Evolutionary conservation across 2,113 vertebrate genomes (phyloP), one percentile per base, ranked within the genome.

Genomic region (Corythoichthys haematopterus): DNA sequence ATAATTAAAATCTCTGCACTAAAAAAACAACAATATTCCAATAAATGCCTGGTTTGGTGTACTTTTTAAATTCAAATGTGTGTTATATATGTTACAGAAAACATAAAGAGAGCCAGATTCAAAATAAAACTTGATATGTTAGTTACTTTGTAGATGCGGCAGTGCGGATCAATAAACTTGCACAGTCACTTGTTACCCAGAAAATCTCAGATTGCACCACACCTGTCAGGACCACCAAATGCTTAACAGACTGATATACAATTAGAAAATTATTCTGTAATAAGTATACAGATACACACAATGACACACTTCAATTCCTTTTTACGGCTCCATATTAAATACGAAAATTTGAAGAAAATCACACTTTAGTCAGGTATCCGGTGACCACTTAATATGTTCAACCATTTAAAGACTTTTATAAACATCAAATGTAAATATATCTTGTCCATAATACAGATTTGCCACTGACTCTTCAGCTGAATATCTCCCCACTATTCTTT

Each of bases 261-360:
- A 9, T 47, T 3, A 47, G 46, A 12, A 10, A 47, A 47, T 11
- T 47, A 47, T 12, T 12, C 7, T 28, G 20, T 28, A 28, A 28
- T 28, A 28, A 28, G 20, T 28, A 28, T 28, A 28, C 20, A 28
- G 20, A n/a, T 20, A 3, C 51, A 52, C n/a, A 15, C n/a, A 52
- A 52, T 35, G 28, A 36, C 4, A 35, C 53, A 33, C 5, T 56
- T 33, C 12, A 56, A 56, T 35, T 28, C 35, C 33, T 36, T 71
- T 80, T 87, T 81, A 71, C 76, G 79, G 81, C 87, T 78, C 77
- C 68, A 69, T 79, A 84, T 89, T 90, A 87, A 76, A 76, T 78
- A 7, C 74, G 73, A 76, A 83, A 76, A 80, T 71, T 69, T 58
- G n/a, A 53, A 28, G n/a, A 10, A 28, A 48, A n/a, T 28, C 51